These are phyloP conservation scores for Bombus balteatus DNA, from an alignment of 1,140 invertebrate species.

Conservation along the genomic window DNA sequence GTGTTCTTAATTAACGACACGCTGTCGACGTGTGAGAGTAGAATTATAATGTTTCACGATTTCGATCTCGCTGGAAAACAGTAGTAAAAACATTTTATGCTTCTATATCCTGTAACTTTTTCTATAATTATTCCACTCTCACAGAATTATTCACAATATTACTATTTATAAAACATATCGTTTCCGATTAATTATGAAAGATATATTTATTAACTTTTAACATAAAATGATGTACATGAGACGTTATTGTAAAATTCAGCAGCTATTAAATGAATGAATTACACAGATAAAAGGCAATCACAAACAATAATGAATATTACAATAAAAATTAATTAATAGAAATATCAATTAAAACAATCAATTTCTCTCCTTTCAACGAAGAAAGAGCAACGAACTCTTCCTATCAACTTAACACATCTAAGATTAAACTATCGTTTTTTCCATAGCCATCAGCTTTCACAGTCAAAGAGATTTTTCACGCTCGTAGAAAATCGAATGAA, in stretches of 20 bases:
- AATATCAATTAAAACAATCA: neutral
- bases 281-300: too few species aligned
- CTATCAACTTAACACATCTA: too few species aligned
- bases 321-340: too few species aligned
- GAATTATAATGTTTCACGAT: neutral
- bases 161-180: too few species aligned
- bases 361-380: neutral
- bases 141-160: too few species aligned
- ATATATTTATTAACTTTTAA: neutral
- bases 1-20: conserved; percentile 36
- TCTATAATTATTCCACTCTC: neutral
- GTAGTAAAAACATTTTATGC: neutral
- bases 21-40: neutral
- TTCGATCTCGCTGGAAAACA: neutral
- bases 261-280: too few species aligned
- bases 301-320: too few species aligned
- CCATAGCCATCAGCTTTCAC: too few species aligned
- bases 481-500: neutral
- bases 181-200: neutral
- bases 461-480: neutral
- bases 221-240: too few species aligned
- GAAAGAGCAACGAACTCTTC: too few species aligned
- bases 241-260: too few species aligned
- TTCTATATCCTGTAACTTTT: neutral
- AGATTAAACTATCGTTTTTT: too few species aligned